Base-by-base conservation (phyloP, 2,888 invertebrate genomes). In the Branchinecta sandiegonensis region DNA sequence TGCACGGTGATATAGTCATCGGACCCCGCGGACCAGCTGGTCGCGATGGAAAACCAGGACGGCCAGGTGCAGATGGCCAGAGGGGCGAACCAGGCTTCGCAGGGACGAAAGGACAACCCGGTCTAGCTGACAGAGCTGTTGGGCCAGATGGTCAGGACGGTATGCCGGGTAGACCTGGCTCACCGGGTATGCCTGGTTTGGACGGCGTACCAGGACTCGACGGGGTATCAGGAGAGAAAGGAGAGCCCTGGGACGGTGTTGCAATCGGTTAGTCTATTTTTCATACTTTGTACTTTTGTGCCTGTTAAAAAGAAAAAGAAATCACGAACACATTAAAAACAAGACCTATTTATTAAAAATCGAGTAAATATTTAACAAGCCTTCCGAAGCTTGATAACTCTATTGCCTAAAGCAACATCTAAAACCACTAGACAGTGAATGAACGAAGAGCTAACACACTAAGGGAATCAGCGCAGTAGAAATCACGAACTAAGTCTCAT, bases 221-320 rank as follows among this genome's bases (percentile, higher is more conserved):
- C 9, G 56, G 56, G n/a, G 56, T 14, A 56, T 8, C 10, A 14
- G 56, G 56, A 14, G 56, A 10, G n/a, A 56, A 56, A 10, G 56
- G 56, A 14, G 56, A 56, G 14, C 56, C 56, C 17, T 56, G n/a
- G 14, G 56, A 56, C 56, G 56, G 56, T 56, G 14, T 17, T 56
- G n/a, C 56, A 14, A 17, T 56, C 17, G 56, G 56, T 56, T 14
- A 56, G 56, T 14, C n/a, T 56, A 8, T 10, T 56, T 56, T 10
- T 14, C 9, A 50, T n/a, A n/a, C 1, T 23, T 23, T 23, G 1
- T 23, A 37, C 37, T 37, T 37, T 37, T 37, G 37, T 37, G 37
- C 37, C 37, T 37, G 37, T 37, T 37, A 37, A 37, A 3, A 37
- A 37, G 6, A 37, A 37, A 2, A 37, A 37, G 37, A 37, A 37